Percentiles rank a stretch among this genome's conserved stretches.
Evolutionary conservation across 2,797 vertebrate genomes (phyloP).

Genomic region (Peromyscus aztecus): DNA sequence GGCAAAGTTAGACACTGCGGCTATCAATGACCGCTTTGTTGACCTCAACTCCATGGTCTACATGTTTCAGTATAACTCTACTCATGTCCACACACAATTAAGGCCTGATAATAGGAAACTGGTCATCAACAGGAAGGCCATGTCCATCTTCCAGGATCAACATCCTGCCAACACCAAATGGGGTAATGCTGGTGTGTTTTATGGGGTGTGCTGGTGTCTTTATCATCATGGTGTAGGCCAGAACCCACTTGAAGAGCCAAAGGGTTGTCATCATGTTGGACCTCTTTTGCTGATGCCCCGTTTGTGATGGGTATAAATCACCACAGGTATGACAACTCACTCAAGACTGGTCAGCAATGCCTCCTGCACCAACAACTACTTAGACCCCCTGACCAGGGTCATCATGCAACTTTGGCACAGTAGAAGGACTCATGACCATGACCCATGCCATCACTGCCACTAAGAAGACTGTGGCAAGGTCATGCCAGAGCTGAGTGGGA

Average conservation of each 20-base stretch:
- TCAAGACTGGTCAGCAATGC: neutral
- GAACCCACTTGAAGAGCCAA: neutral
- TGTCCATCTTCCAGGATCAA: neutral
- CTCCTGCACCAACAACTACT: neutral
- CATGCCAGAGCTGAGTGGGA: neutral
- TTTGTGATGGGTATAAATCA: neutral
- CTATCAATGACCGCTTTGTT: neutral
- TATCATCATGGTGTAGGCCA: neutral
- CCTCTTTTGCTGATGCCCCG: neutral
- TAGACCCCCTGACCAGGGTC: neutral
- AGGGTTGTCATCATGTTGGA: neutral
- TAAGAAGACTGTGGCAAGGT: neutral
- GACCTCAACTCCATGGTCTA: neutral
- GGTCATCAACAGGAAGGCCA: neutral
- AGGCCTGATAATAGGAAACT: neutral
- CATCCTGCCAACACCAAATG: neutral
- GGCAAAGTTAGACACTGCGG: neutral
- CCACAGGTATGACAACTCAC: too few relatives aligned
- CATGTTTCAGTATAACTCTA: neutral
- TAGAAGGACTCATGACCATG: neutral
- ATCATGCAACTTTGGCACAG: neutral
- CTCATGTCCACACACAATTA: neutral
- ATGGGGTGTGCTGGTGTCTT: neutral
- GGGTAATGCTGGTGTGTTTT: neutral
- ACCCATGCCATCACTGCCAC: neutral